A percentile compares a stretch with the other conserved stretches of the same genome.
Evolutionary conservation across 2,797 vertebrate genomes (phyloP).

Genomic region (Semotilus atromaculatus): DNA sequence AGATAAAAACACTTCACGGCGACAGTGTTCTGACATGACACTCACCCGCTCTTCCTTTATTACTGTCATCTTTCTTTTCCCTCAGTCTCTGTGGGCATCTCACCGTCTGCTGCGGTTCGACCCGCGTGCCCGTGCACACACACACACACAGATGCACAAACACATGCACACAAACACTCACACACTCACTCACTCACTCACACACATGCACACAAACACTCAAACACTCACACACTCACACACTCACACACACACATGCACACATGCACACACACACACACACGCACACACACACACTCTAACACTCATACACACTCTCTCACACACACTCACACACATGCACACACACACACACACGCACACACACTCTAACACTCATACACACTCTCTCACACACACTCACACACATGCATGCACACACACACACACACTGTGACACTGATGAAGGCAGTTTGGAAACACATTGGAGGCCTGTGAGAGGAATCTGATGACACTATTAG

Average conservation of each 20-base stretch:
- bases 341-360: not conserved
- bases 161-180: not conserved
- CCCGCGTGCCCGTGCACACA: not conserved
- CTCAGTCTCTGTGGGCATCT: slow-evolving; percentile 15
- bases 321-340: fast-evolving
- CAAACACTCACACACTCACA: too few relatives aligned
- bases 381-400: not conserved
- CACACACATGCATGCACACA: not conserved
- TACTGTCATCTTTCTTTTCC: slow-evolving; percentile 27
- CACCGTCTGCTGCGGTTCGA: not conserved
- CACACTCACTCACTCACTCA: too few relatives aligned
- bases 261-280: too few relatives aligned
- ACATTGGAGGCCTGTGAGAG: slow-evolving; percentile 3
- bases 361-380: not conserved
- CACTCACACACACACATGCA: not conserved
- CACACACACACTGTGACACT: slow-evolving; percentile 14
- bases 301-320: too few relatives aligned
- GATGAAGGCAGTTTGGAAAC: slow-evolving; percentile 46
- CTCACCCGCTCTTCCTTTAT: slow-evolving; percentile 34
- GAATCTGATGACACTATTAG: slow-evolving; percentile 40
- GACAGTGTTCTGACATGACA: slow-evolving; percentile 26
- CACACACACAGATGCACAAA: not conserved
- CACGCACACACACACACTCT: too few relatives aligned
- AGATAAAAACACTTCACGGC: slow-evolving; percentile 56
- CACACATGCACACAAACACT: not conserved